These are phyloP conservation scores for Halyomorpha halys DNA, from an alignment of 1,140 invertebrate genomes.

Conservation along the genomic window DNA sequence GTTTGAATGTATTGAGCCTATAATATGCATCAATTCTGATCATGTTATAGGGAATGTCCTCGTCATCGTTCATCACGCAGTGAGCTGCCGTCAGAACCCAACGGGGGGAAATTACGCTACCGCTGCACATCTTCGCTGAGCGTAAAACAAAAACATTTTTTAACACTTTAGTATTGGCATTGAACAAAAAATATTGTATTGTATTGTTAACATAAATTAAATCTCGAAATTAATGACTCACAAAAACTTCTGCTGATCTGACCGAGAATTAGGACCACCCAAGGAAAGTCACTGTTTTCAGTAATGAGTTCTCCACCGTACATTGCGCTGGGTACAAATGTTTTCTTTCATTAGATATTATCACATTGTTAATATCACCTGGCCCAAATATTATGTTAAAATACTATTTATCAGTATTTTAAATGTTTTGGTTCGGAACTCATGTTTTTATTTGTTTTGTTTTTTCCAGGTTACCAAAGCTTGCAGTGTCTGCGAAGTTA, in stretches of 20 bases:
- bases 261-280: background rate
- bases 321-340: background rate
- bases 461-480: slow-evolving; percentile 69
- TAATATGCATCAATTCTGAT: background rate
- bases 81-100: slow-evolving; percentile 14
- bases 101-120: background rate
- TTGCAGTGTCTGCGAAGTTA: slow-evolving; percentile 75
- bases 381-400: no score
- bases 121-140: slow-evolving; percentile 18
- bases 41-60: background rate
- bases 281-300: slow-evolving; percentile 1
- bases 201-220: no score
- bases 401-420: no score
- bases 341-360: no score
- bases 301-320: background rate
- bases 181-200: no score
- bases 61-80: background rate
- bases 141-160: background rate
- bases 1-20: background rate
- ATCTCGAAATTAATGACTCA: no score
- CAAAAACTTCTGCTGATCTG: no score
- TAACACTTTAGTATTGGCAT: no score
- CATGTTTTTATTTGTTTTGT: slow-evolving; percentile 29
- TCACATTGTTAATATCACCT: no score
- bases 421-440: no score